Evolutionary conservation across 1,140 invertebrate species (phyloP).

Genomic region (Drosophila pseudoobscura): DNA sequence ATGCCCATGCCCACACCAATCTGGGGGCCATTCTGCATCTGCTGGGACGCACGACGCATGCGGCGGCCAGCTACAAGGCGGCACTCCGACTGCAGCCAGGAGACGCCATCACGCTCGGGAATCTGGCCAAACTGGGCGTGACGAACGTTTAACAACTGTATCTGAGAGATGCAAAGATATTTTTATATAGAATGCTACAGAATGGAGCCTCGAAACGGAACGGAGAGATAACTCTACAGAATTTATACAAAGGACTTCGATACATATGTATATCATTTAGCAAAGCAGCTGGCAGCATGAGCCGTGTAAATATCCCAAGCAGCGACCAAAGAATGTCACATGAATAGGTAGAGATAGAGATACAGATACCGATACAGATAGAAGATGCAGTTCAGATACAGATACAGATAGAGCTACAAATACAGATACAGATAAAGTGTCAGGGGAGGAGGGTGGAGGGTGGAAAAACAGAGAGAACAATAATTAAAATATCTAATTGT

Average conservation of each 20-base stretch:
- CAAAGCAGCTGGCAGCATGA: constrained; percentile 36
- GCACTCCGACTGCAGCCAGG: constrained; percentile 93
- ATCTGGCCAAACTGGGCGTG: constrained; percentile 90
- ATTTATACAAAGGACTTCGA: constrained; percentile 80
- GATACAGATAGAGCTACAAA: not conserved
- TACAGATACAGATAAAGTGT: constrained; percentile 29
- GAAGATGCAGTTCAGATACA: constrained; percentile 10
- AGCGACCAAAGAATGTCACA: constrained; percentile 62
- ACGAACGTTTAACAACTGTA: constrained; percentile 58
- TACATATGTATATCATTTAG: constrained; percentile 79
- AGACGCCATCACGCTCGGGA: constrained; percentile 93
- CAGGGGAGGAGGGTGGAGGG: constrained; percentile 14
- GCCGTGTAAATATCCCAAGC: constrained; percentile 68
- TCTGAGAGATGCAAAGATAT: constrained; percentile 50
- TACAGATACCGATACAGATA: constrained; percentile 1
- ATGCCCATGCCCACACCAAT: constrained; percentile 95
- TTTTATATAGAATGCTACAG: constrained; percentile 52
- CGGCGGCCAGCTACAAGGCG: constrained; percentile 91
- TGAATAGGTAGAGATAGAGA: constrained; percentile 3
- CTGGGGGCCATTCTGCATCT: constrained; percentile 96
- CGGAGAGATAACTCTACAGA: constrained; percentile 76
- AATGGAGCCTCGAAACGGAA: constrained; percentile 3
- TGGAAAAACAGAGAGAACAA: constrained; percentile 67
- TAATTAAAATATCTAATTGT: constrained; percentile 72
- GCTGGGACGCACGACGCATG: constrained; percentile 94